phyloP scores from a whole-genome alignment of 2,888 invertebrate species.

The Epinotia nisella region DNA sequence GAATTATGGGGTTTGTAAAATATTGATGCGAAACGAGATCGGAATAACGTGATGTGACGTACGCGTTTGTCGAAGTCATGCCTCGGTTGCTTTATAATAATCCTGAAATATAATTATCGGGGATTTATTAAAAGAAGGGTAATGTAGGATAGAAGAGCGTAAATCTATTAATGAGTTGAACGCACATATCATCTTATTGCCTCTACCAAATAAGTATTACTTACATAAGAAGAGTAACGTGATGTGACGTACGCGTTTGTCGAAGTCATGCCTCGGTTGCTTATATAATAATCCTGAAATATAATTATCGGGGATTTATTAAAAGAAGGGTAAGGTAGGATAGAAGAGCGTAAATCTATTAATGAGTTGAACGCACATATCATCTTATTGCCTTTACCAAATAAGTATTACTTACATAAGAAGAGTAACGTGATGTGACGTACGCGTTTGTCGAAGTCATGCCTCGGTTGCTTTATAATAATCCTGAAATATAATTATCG shows the following conservation, averaged over 20 bases:
- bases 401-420: too few relatives aligned
- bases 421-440: constrained; percentile 17
- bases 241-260: too few relatives aligned
- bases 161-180: background rate
- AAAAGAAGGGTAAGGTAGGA: too few relatives aligned
- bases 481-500: background rate
- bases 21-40: constrained; percentile 53
- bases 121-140: background rate
- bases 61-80: constrained; percentile 19
- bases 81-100: constrained; percentile 7
- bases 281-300: too few relatives aligned
- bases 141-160: background rate
- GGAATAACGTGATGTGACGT: constrained; percentile 16
- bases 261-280: too few relatives aligned
- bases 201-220: too few relatives aligned
- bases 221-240: too few relatives aligned
- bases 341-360: too few relatives aligned
- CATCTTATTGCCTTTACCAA: too few relatives aligned
- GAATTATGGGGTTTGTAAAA: constrained; percentile 62
- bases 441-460: constrained; percentile 18
- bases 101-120: background rate
- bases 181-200: too few relatives aligned
- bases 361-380: too few relatives aligned
- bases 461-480: constrained; percentile 9
- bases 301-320: too few relatives aligned